Base-by-base conservation (phyloP, 2,113 vertebrate species). In the Strix aluco region DNA sequence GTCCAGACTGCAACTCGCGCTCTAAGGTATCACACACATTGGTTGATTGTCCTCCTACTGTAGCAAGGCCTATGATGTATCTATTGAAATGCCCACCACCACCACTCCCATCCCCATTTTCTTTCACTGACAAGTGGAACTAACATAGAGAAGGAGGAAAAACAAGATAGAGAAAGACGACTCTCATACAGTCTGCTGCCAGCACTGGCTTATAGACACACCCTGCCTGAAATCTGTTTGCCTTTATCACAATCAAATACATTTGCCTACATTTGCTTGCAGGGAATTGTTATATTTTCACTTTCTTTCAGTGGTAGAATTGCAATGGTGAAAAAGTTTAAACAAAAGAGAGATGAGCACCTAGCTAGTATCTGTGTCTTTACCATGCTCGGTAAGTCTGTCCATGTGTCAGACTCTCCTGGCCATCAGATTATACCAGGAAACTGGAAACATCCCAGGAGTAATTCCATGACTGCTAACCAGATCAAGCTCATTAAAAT, bases 11-110 rank as follows among this genome's bases (percentile, higher is more conserved):
- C 54, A 65, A 1, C 32, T 84, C 71, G 47, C 2, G 1, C 22
- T 49, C 58, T 38, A 17, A 22, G 77, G 36, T 10, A 34, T 10
- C 66, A 42, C n/a, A 38, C 14, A 4, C 3, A 10, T 0, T 0
- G 2, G 6, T 10, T n/a, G 51, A 36, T 26, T 29, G 8, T 29
- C 55, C 36, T 55, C 61, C 46, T 58, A 14, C 29, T 70, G 42
- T 67, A 81, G 67, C 27, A 55, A 73, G 25, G 30, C 21, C 36
- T 11, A 1, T 0, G 5, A 16, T 26, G 16, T 49, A 63, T 4
- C 47, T 22, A 3, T 2, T 32, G 32, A 77, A 80, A 62, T 32
- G 8, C 12, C 17, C 44, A 70, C 30, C 44, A 20, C 15, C 42
- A 25, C 11, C n/a, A 15, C 10, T 21, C 23, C 4, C 27, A 47